These are phyloP conservation scores for Pachymerium ferrugineum DNA, from an alignment of 2,888 invertebrate genomes.

Conservation along the genomic window DNA sequence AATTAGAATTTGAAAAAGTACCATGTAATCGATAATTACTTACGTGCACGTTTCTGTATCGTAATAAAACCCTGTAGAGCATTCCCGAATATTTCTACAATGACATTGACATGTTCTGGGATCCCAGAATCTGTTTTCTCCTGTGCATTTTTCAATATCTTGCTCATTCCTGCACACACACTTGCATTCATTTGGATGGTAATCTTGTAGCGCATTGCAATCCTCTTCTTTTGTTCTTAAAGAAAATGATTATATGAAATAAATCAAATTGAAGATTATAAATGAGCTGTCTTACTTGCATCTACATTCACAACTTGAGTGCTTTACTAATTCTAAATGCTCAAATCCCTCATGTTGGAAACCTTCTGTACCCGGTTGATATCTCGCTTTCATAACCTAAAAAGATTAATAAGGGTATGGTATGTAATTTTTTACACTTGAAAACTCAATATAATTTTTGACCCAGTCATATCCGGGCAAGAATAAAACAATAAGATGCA, in stretches of 20 bases:
- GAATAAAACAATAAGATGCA: too few relatives aligned
- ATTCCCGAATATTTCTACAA: conserved; percentile 55
- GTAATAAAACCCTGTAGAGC: conserved; percentile 59
- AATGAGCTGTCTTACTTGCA: conserved; percentile 32
- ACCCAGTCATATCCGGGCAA: too few relatives aligned
- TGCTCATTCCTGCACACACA: conserved; percentile 60
- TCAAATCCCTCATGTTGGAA: conserved; percentile 56
- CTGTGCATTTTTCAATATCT: conserved; percentile 56
- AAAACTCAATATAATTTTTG: too few relatives aligned
- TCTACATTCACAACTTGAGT: conserved; percentile 30
- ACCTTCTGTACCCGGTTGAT: conserved; percentile 56
- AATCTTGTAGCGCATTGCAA: conserved; percentile 58
- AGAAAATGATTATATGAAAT: not conserved
- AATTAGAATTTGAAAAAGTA: not conserved
- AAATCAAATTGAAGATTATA: conserved; percentile 43
- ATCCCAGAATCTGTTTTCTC: conserved; percentile 56
- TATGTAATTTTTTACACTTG: too few relatives aligned
- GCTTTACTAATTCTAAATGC: conserved; percentile 43
- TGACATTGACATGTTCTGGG: conserved; percentile 56
- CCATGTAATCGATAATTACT: not conserved
- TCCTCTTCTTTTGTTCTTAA: conserved; percentile 42
- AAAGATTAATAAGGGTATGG: not conserved
- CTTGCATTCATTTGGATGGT: conserved; percentile 55
- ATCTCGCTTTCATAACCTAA: conserved; percentile 48
- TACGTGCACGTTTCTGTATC: conserved; percentile 44